Evolutionary conservation across 2,888 invertebrate genomes (phyloP), one percentile per base, ranked within the genome.

Genomic region (Tetragonula carbonaria): DNA sequence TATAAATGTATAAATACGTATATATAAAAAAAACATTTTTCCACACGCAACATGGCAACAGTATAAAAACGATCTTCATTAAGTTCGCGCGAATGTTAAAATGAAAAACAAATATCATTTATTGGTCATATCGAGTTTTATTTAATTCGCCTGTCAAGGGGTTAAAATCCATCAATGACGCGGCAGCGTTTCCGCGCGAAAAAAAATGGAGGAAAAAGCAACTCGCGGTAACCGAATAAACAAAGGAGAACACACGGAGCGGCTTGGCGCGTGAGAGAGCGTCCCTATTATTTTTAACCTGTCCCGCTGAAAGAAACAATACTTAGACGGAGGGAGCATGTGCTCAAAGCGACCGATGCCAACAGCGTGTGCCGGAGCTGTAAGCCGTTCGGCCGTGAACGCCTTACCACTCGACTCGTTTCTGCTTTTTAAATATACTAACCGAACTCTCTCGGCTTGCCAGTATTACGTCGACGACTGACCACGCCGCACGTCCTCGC

Each of bases 401-500:
- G 53, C 63, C 45, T 45, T 45, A 11, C 45, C 55, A 59, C 74
- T n/a, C 71, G 53, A 63, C 45, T 45, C 73, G 86, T 82, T 85
- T 85, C 76, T 82, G 82, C 90, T 92, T 92, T 92, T 92, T 92
- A 92, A 92, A 92, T 92, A 91, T 91, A 91, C 90, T 89, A 89
- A 88, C 86, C 86, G 89, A 85, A 84, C 86, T 83, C 86, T 76
- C 86, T 71, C 75, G 87, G 86, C 86, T 86, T 85, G 86, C 86
- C 92, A 92, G 92, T 92, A 78, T 86, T 87, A 90, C 90, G 86
- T 85, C 82, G 91, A 74, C 88, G 82, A 86, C 88, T 91, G 92
- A 90, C 91, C 92, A 86, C 84, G 86, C 53, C 86, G 88, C 88
- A 91, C 80, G 85, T 87, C 65, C 73, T 77, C 68, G 45, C 53